A percentile compares a stretch with the other conserved stretches of the same genome.
phyloP scores from a whole-genome alignment of 2,888 invertebrate species.

The Eulithis prunata region DNA sequence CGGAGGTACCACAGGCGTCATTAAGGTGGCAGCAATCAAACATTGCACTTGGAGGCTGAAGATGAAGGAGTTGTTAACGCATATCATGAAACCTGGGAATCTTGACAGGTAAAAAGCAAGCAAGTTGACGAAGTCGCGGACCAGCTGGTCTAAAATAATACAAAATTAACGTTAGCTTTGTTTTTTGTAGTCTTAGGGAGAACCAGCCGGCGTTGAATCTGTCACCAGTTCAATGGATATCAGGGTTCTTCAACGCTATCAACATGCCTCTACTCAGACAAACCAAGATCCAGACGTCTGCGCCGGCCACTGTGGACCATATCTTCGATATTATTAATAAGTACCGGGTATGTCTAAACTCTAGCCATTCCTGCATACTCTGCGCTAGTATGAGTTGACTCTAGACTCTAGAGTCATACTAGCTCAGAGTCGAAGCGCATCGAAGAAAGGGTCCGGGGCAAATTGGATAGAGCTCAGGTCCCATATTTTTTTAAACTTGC shows the following conservation, averaged over 20 bases:
- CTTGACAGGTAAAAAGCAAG: constrained; percentile 29
- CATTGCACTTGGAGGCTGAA: constrained; percentile 50
- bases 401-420: too few relatives aligned
- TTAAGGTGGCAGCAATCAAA: constrained; percentile 65
- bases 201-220: constrained; percentile 47
- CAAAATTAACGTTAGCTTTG: too few relatives aligned
- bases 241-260: constrained; percentile 51
- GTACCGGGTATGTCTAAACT: constrained; percentile 60
- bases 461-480: too few relatives aligned
- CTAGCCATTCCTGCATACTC: too few relatives aligned
- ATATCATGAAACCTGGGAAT: constrained; percentile 17
- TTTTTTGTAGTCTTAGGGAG: too few relatives aligned
- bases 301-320: constrained; percentile 52
- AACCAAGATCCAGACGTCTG: constrained; percentile 61
- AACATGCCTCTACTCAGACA: constrained; percentile 47
- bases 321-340: constrained; percentile 66
- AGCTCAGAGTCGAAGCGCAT: too few relatives aligned
- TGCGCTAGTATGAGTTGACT: too few relatives aligned
- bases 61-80: constrained; percentile 25
- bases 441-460: too few relatives aligned
- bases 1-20: constrained; percentile 64
- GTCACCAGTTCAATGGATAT: constrained; percentile 68
- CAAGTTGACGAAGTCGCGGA: too few relatives aligned
- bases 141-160: too few relatives aligned
- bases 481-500: too few relatives aligned